Evolutionary conservation across 2,888 invertebrate genomes (phyloP).

Genomic region (Leptinotarsa tumamoca): DNA sequence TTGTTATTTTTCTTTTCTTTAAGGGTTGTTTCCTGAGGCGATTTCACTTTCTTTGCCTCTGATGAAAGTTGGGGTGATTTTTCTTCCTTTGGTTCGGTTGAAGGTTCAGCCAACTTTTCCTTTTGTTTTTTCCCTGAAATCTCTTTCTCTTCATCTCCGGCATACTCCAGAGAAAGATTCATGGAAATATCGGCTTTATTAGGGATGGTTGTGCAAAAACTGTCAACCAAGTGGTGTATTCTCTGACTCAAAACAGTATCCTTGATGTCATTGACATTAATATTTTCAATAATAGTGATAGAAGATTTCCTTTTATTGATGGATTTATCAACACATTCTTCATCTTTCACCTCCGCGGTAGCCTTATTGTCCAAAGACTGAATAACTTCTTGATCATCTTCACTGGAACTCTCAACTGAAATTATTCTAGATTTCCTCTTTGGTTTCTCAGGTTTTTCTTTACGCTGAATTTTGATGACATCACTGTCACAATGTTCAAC

Average conservation of each 20-base stretch:
- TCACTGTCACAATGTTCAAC: conserved; percentile 47
- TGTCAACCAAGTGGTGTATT: conserved; percentile 56
- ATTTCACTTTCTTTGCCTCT: not conserved
- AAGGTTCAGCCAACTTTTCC: not conserved
- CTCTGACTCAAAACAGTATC: conserved; percentile 54
- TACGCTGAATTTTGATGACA: conserved; percentile 43
- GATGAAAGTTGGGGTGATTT: not conserved
- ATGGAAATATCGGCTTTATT: conserved; percentile 47
- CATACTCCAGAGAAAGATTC: conserved; percentile 57
- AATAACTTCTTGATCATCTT: conserved; percentile 16
- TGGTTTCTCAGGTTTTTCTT: conserved; percentile 35
- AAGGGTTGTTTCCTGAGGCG: not conserved
- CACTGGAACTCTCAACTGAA: conserved; percentile 31
- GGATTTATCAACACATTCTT: conserved; percentile 1
- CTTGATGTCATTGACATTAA: conserved; percentile 54
- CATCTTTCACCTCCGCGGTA: not conserved
- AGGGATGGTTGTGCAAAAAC: conserved; percentile 51
- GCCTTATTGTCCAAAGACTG: not conserved
- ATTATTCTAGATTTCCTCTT: conserved; percentile 47
- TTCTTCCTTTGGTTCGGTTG: not conserved
- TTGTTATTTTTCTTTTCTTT: not conserved
- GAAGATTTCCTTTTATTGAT: conserved; percentile 51
- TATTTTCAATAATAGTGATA: conserved; percentile 59
- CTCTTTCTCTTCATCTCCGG: conserved; percentile 7
- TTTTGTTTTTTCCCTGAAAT: no score